Percentiles rank a stretch among this genome's conserved stretches.
These are phyloP conservation scores for Alca torda DNA, from an alignment of 2,797 vertebrate species.

Conservation along the genomic window DNA sequence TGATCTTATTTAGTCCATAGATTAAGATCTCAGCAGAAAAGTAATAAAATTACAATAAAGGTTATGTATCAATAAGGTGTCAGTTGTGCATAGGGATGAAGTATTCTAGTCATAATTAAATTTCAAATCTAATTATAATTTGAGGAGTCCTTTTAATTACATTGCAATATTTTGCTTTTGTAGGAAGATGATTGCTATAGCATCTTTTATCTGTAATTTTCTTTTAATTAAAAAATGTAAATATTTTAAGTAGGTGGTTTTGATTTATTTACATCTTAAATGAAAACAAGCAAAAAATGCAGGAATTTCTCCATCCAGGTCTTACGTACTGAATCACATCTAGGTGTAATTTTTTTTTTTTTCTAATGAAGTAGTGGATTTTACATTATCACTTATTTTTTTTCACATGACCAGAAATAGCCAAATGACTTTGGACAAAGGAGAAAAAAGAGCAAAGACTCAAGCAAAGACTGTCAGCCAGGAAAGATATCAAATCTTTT, in stretches of 20 bases:
- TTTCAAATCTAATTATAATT: conserved; percentile 81
- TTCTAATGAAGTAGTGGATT: background rate
- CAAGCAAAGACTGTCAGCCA: background rate
- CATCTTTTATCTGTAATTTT: conserved; percentile 81
- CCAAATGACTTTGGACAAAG: background rate
- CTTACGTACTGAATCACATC: conserved; percentile 61
- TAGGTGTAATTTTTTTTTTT: background rate
- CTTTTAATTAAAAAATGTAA: conserved; percentile 84
- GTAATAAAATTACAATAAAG: conserved; percentile 77
- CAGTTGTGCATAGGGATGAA: conserved; percentile 70
- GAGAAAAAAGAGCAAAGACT: background rate
- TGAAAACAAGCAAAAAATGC: conserved; percentile 58
- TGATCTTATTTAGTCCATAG: conserved; percentile 68
- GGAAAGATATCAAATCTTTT: background rate
- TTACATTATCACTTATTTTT: background rate
- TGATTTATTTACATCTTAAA: conserved; percentile 63
- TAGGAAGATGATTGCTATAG: conserved; percentile 73
- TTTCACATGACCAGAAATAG: background rate
- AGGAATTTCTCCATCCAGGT: background rate
- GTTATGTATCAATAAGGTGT: conserved; percentile 75
- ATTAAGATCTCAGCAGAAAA: conserved; percentile 75
- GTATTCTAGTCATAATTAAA: conserved; percentile 79
- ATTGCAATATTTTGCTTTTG: conserved; percentile 77
- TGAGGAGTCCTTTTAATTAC: conserved; percentile 80
- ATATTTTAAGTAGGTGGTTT: conserved; percentile 47